Conservation (phyloP, 2,888 invertebrate genomes). For the Glaucopsyche alexis region DNA sequence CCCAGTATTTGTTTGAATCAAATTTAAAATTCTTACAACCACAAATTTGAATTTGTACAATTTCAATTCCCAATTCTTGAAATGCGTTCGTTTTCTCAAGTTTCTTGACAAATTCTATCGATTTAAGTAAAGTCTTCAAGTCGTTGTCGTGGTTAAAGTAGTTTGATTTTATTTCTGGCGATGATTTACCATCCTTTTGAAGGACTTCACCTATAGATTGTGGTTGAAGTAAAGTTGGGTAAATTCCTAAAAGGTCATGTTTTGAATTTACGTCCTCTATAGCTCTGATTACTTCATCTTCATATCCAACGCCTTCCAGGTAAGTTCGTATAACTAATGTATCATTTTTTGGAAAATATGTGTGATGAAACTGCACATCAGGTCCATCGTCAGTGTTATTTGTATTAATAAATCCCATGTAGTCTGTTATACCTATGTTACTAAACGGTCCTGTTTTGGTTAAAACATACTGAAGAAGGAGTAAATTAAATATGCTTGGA, state of each 20-base stretch:
- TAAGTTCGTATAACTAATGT: constrained; percentile 44
- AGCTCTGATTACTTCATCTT: constrained; percentile 47
- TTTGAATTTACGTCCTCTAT: constrained; percentile 49
- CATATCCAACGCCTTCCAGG: constrained; percentile 49
- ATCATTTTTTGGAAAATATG: constrained; percentile 50
- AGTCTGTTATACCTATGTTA: constrained; percentile 63
- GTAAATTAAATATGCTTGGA: constrained; percentile 45
- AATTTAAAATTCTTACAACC: constrained; percentile 53
- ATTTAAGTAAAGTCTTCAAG: constrained; percentile 61
- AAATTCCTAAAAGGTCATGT: constrained; percentile 56
- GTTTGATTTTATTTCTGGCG: constrained; percentile 80
- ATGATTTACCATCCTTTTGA: constrained; percentile 66
- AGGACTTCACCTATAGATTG: constrained; percentile 78
- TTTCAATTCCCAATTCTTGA: constrained; percentile 51
- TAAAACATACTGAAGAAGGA: constrained; percentile 68
- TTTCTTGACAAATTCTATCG: constrained; percentile 55
- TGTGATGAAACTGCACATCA: constrained; percentile 73
- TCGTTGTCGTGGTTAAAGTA: constrained; percentile 81
- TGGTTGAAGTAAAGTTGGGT: constrained; percentile 64
- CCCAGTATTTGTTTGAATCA: constrained; percentile 72
- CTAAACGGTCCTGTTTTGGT: constrained; percentile 69
- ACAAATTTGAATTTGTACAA: constrained; percentile 52
- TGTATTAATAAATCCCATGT: constrained; percentile 75
- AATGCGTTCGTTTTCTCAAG: constrained; percentile 64
- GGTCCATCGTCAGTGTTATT: constrained; percentile 63